phyloP scores from a whole-genome alignment of 2,113 vertebrate species.

The Antigone vipio region DNA sequence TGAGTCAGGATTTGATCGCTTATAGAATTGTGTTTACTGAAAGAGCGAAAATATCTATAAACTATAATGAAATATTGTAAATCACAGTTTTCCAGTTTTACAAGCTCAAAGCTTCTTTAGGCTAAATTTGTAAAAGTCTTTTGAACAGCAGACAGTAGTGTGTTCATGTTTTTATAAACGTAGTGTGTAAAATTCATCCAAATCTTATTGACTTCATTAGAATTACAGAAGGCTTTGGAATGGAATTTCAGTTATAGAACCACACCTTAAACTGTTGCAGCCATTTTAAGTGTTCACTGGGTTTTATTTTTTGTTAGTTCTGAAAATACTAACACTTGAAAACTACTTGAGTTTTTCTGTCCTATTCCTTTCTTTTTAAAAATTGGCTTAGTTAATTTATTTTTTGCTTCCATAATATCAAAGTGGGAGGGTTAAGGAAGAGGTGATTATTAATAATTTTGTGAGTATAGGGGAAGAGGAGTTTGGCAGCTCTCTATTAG shows the following conservation, averaged over 20 bases:
- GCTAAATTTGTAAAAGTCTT: not conserved
- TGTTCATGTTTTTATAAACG: not conserved
- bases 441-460: not conserved
- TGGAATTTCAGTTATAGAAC: not conserved
- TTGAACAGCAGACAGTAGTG: not conserved
- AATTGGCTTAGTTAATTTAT: not conserved
- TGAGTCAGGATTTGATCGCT: not conserved
- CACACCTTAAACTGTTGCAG: not conserved
- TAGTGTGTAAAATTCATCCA: not conserved
- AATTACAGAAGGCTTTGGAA: not conserved
- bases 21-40: not conserved
- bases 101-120: not conserved
- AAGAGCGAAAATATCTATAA: not conserved
- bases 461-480: not conserved
- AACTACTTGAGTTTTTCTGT: not conserved
- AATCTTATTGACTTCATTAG: not conserved
- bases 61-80: not conserved
- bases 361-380: not conserved
- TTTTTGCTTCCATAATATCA: not conserved
- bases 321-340: not conserved
- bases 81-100: not conserved
- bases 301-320: not conserved
- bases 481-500: slow-evolving; percentile 9
- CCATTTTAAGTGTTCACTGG: not conserved
- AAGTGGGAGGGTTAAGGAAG: not conserved